Evolutionary conservation across 2,888 invertebrate species (phyloP).

Genomic region (Drosophila anceps): DNA sequence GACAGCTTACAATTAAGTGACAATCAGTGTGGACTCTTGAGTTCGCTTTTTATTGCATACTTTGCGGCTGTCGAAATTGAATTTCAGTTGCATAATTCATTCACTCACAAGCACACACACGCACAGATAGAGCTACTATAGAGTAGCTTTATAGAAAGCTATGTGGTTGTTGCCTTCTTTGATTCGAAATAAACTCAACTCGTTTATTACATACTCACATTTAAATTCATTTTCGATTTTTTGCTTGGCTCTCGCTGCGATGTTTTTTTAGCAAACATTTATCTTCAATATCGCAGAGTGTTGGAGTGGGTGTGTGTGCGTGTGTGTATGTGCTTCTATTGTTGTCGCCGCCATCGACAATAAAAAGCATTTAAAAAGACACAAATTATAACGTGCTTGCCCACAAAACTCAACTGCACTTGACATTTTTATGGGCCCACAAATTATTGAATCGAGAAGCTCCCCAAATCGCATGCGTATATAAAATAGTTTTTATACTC

Average conservation of each 20-base stretch:
- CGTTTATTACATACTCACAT: constrained; percentile 72
- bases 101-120: constrained; percentile 27
- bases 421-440: constrained; percentile 60
- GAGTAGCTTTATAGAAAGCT: no score
- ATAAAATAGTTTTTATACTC: not conserved
- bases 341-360: constrained; percentile 60
- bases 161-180: not conserved
- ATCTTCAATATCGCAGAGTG: constrained; percentile 49
- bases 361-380: constrained; percentile 79
- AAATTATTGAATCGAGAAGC: constrained; percentile 5
- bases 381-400: constrained; percentile 66
- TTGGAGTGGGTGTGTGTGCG: constrained; percentile 7
- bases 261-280: constrained; percentile 59
- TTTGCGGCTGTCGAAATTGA: constrained; percentile 60
- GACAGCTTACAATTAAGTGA: constrained; percentile 65
- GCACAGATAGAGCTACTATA: not conserved
- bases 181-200: constrained; percentile 55
- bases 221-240: constrained; percentile 79
- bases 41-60: constrained; percentile 48
- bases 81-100: constrained; percentile 75
- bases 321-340: constrained; percentile 32
- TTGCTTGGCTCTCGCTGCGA: constrained; percentile 33
- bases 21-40: constrained; percentile 61
- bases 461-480: constrained; percentile 15
- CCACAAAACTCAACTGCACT: constrained; percentile 50